These are phyloP conservation scores for Musca domestica DNA, from an alignment of 1,140 invertebrate species.

Conservation along the genomic window DNA sequence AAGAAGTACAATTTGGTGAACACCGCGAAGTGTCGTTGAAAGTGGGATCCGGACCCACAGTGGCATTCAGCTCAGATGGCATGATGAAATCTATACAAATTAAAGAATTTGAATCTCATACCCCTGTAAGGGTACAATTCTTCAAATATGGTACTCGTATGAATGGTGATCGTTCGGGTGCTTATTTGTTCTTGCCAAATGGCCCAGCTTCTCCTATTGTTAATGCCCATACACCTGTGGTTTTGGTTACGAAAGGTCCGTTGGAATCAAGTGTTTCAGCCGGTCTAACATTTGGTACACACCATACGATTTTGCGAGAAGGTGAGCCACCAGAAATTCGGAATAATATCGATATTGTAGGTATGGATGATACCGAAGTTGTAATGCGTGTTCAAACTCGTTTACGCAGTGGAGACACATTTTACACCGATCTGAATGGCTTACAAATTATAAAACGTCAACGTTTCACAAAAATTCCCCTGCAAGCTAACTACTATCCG, in stretches of 20 bases:
- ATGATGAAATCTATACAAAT: constrained; percentile 64
- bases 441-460: constrained; percentile 83
- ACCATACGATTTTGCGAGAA: constrained; percentile 63
- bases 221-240: constrained; percentile 37
- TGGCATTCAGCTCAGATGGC: constrained; percentile 67
- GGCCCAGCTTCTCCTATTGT: constrained; percentile 55
- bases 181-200: constrained; percentile 94
- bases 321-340: constrained; percentile 64
- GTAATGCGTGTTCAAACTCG: constrained; percentile 79
- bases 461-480: constrained; percentile 80
- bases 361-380: constrained; percentile 81
- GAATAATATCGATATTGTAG: constrained; percentile 72
- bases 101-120: constrained; percentile 52
- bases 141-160: constrained; percentile 67
- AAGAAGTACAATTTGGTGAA: constrained; percentile 46
- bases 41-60: constrained; percentile 54
- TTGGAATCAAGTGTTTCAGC: constrained; percentile 68
- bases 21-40: constrained; percentile 44
- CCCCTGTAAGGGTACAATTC: constrained; percentile 69
- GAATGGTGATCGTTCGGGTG: constrained; percentile 77
- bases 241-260: constrained; percentile 48
- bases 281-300: constrained; percentile 67
- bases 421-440: constrained; percentile 82
- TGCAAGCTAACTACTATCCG: constrained; percentile 97
- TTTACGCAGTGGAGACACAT: constrained; percentile 70